These are phyloP conservation scores for Plebejus melissa DNA, from an alignment of 2,888 invertebrate genomes.

Conservation along the genomic window DNA sequence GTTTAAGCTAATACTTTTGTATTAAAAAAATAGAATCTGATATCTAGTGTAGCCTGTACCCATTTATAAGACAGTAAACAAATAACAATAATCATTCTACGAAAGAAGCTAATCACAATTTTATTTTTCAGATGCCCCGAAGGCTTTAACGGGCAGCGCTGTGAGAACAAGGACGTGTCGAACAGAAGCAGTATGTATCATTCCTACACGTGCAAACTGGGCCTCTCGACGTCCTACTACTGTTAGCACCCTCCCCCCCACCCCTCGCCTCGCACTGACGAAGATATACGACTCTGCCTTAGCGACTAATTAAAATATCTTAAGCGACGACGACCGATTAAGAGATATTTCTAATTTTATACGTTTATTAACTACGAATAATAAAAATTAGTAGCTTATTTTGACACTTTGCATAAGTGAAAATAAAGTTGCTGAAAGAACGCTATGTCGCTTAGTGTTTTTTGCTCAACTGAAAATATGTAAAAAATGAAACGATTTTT, in stretches of 20 bases:
- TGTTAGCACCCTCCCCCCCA: slow-evolving; percentile 76
- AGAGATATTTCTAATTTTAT: slow-evolving; percentile 6
- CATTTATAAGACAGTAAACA: not conserved
- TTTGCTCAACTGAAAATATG: slow-evolving; percentile 3
- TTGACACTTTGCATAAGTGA: not conserved
- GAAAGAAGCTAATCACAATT: not conserved
- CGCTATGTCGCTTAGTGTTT: not conserved
- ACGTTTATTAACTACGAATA: not conserved
- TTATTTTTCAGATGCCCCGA: slow-evolving; percentile 84
- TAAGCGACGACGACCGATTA: slow-evolving; percentile 1
- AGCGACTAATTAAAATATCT: slow-evolving; percentile 16
- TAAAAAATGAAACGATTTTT: not conserved
- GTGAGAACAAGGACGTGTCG: slow-evolving; percentile 88
- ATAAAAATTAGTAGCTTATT: not conserved
- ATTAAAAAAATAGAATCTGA: not conserved
- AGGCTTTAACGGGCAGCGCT: slow-evolving; percentile 88
- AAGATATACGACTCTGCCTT: slow-evolving; percentile 39
- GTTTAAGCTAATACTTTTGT: too few relatives aligned
- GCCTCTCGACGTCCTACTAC: slow-evolving; percentile 87
- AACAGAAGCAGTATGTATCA: slow-evolving; percentile 88
- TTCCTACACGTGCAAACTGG: slow-evolving; percentile 88
- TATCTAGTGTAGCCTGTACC: too few relatives aligned
- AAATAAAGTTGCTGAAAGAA: not conserved
- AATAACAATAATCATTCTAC: not conserved
- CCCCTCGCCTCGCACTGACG: slow-evolving; percentile 67